Evolutionary conservation across 2,113 vertebrate species (phyloP), one percentile per base, ranked within the genome.

Genomic region (Odontesthes bonariensis): DNA sequence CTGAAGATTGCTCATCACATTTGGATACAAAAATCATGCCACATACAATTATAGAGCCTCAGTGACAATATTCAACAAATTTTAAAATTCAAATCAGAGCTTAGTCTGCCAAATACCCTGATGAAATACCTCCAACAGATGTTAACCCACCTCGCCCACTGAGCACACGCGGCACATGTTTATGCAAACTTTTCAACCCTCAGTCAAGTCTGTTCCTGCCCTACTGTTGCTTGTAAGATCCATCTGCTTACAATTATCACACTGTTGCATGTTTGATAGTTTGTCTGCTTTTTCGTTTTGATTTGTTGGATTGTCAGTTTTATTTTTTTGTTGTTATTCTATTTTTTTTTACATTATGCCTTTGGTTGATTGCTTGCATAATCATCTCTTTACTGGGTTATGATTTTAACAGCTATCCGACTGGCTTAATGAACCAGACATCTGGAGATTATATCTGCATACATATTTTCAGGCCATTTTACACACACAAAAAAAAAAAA

Each of bases 21-120:
- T 63, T 61, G 11, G 60, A 71, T 63, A 63, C 54, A 62, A 54
- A 70, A 73, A 74, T 38, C 20, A 73, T 71, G 64, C 51, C 69
- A 32, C 55, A 60, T 62, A 56, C 46, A 81, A 64, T 81, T 77
- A 79, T 68, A 23, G 32, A 71, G 70, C 38, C 75, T 74, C n/a
- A 38, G 52, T 52, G 59, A 84, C 65, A 20, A 60, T 10, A 53
- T 76, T 76, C 61, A 61, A 51, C 63, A 55, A 60, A 83, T 82
- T 80, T 79, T 55, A 77, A n/a, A 89, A 84, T 86, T 83, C 52
- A 81, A 85, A 85, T 88, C 62, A 81, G 10, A 52, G 59, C 42
- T 67, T 38, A 33, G 75, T 42, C 73, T 80, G 88, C 75, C 75
- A 85, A 79, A 77, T 19, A 42, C 19, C 67, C 71, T 71, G 73